Evolutionary conservation across 2,797 vertebrate genomes (phyloP).

Genomic region (Sebastes glaucus): DNA sequence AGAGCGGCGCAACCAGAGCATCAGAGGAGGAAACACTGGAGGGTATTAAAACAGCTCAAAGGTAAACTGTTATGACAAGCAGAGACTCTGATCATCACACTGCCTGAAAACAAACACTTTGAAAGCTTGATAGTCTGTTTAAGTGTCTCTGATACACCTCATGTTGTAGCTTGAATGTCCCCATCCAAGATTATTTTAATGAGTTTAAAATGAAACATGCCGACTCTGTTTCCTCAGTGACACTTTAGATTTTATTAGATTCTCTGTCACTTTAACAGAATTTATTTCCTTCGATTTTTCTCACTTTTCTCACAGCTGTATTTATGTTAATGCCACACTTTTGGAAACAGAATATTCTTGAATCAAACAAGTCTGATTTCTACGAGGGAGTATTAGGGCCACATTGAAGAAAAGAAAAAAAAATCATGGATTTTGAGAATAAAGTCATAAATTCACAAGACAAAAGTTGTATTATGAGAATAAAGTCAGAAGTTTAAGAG

Average conservation of each 20-base stretch:
- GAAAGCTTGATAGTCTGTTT: background rate
- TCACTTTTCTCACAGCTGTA: background rate
- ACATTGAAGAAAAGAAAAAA: rapidly evolving
- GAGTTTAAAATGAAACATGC: background rate
- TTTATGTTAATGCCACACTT: background rate
- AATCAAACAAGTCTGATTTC: background rate
- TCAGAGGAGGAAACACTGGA: constrained; percentile 3
- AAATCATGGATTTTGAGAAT: no score
- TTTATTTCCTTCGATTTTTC: background rate
- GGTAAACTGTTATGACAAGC: constrained; percentile 29
- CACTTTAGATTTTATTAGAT: background rate
- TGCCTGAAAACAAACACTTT: background rate
- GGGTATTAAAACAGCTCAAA: constrained; percentile 6
- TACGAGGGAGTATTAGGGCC: no score
- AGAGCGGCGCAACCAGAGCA: background rate
- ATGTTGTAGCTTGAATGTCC: background rate
- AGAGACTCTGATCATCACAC: background rate
- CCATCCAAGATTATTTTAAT: background rate
- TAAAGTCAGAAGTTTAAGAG: no score
- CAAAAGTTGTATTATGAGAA: no score
- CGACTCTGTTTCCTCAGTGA: background rate
- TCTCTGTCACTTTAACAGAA: background rate
- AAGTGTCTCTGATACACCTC: background rate
- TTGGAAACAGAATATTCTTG: background rate
- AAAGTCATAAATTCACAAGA: no score